Percentiles rank a stretch among this genome's conserved stretches.
Evolutionary conservation across 2,888 invertebrate species (phyloP).

Genomic region (Carpatolechia fugitivella): DNA sequence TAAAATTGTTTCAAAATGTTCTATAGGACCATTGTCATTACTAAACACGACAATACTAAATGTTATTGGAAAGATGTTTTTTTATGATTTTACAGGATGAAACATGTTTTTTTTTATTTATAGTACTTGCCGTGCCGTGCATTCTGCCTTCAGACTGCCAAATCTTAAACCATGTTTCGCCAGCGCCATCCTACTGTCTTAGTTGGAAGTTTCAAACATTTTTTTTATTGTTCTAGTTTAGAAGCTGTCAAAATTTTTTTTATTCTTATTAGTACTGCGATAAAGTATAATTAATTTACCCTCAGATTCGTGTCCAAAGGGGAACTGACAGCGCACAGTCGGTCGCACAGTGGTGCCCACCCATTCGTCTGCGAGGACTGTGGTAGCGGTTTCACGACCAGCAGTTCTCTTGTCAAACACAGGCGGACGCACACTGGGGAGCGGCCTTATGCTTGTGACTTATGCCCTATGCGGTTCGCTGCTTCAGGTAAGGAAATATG

Average conservation of each 20-base stretch:
- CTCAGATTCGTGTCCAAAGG: slow-evolving; percentile 72
- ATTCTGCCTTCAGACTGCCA: too few relatives aligned
- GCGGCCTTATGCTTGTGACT: slow-evolving; percentile 78
- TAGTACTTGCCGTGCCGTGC: too few relatives aligned
- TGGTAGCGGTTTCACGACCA: slow-evolving; percentile 77
- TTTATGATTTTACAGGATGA: neutral
- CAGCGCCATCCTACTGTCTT: too few relatives aligned
- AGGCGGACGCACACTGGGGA: slow-evolving; percentile 80
- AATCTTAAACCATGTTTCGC: too few relatives aligned
- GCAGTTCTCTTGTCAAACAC: slow-evolving; percentile 79
- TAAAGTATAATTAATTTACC: neutral
- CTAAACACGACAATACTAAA: too few relatives aligned
- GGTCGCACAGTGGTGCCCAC: slow-evolving; percentile 81
- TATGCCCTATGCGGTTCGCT: slow-evolving; percentile 78
- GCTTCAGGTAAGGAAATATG: slow-evolving; percentile 55
- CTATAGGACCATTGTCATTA: too few relatives aligned
- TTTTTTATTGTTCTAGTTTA: too few relatives aligned
- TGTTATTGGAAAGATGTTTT: neutral
- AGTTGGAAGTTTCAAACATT: too few relatives aligned
- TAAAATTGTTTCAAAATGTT: too few relatives aligned
- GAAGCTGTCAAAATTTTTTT: too few relatives aligned
- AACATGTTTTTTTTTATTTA: neutral
- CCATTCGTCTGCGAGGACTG: slow-evolving; percentile 80
- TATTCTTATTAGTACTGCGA: too few relatives aligned
- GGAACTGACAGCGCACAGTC: slow-evolving; percentile 75